These are phyloP conservation scores for Cheilosia vernalis DNA, from an alignment of 2,888 invertebrate genomes.

Conservation along the genomic window DNA sequence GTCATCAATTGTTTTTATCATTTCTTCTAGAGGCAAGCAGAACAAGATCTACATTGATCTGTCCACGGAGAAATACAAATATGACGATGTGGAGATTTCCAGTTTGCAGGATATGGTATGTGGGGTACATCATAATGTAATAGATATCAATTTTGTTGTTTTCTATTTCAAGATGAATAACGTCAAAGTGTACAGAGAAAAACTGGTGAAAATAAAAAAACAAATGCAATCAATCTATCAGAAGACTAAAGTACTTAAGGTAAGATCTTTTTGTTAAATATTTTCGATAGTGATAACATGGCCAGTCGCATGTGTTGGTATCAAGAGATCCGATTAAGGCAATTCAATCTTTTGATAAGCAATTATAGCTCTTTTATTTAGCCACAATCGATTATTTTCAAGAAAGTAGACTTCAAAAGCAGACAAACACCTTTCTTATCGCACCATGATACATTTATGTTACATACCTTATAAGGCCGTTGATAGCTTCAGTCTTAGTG, in stretches of 20 bases:
- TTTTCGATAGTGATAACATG: not conserved
- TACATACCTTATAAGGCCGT: not conserved
- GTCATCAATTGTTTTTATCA: not conserved
- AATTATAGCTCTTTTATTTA: no score
- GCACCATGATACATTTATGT: not conserved
- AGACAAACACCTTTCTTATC: not conserved
- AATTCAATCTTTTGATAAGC: not conserved
- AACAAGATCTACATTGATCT: slow-evolving; percentile 82
- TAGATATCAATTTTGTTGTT: not conserved
- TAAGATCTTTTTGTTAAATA: slow-evolving; percentile 60
- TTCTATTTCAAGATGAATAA: slow-evolving; percentile 79
- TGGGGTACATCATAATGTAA: not conserved
- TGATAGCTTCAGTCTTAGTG: not conserved
- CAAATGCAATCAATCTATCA: slow-evolving; percentile 82
- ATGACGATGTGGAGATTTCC: slow-evolving; percentile 80
- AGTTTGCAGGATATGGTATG: slow-evolving; percentile 81
- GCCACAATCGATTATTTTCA: no score
- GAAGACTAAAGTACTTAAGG: slow-evolving; percentile 81
- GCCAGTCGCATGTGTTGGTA: not conserved
- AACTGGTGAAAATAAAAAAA: slow-evolving; percentile 80
- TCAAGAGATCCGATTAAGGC: not conserved
- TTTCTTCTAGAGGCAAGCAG: slow-evolving; percentile 79
- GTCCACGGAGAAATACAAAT: slow-evolving; percentile 81
- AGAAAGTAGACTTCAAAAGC: not conserved
- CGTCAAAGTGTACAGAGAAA: slow-evolving; percentile 81